These are phyloP conservation scores for Vultur gryphus DNA, from an alignment of 2,797 vertebrate species.

Conservation along the genomic window DNA sequence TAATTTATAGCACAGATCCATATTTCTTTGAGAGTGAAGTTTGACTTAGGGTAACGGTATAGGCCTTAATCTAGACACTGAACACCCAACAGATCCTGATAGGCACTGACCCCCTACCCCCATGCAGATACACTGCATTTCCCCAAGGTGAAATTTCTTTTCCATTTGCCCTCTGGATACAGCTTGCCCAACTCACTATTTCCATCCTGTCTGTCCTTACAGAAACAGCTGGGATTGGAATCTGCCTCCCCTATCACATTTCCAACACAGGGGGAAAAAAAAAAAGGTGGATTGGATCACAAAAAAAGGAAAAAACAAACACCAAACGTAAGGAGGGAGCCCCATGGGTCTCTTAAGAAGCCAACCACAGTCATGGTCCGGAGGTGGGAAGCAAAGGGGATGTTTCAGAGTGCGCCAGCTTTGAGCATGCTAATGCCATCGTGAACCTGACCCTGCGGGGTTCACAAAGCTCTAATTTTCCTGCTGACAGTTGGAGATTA, in stretches of 20 bases:
- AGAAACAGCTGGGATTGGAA: background rate
- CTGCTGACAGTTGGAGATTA: conserved; percentile 24
- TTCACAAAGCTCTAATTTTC: background rate
- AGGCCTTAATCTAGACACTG: background rate
- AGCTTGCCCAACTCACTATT: background rate
- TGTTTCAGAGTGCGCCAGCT: background rate
- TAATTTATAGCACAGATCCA: background rate
- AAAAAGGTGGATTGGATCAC: background rate
- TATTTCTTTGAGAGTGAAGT: background rate
- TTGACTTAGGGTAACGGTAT: background rate
- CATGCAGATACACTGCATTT: fast-evolving
- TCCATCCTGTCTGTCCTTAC: background rate
- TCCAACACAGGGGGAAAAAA: background rate
- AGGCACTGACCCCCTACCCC: background rate
- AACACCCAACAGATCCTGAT: background rate
- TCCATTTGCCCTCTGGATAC: background rate
- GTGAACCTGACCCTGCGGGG: background rate
- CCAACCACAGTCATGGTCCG: background rate
- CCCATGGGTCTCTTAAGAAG: background rate
- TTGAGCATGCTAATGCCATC: background rate
- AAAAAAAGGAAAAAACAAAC: fast-evolving
- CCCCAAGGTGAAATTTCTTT: background rate
- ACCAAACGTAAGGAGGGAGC: background rate
- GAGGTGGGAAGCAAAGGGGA: background rate
- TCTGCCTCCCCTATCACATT: background rate